These are phyloP conservation scores for Sipha maydis DNA, from an alignment of 2,888 invertebrate genomes.

Conservation along the genomic window DNA sequence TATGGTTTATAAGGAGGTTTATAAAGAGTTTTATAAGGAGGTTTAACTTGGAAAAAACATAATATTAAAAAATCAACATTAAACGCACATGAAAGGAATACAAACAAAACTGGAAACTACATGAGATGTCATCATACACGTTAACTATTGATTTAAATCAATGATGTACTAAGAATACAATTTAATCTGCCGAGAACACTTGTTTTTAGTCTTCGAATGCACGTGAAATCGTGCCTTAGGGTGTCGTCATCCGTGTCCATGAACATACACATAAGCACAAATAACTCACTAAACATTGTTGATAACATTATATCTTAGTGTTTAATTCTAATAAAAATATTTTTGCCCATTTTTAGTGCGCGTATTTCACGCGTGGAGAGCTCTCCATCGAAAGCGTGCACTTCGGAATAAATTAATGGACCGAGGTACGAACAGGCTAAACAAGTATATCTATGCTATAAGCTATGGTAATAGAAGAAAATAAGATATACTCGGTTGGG, in stretches of 20 bases:
- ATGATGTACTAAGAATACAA: too few relatives aligned
- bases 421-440: constrained; percentile 62
- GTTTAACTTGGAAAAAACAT: too few relatives aligned
- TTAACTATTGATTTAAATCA: too few relatives aligned
- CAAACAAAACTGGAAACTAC: too few relatives aligned
- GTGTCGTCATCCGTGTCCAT: neutral
- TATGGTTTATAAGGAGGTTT: too few relatives aligned
- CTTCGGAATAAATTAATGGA: constrained; percentile 23
- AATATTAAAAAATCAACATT: too few relatives aligned
- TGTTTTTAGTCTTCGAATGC: neutral
- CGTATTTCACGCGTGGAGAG: neutral
- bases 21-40: too few relatives aligned
- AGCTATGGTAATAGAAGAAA: neutral
- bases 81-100: too few relatives aligned
- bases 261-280: too few relatives aligned
- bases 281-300: too few relatives aligned
- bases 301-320: neutral
- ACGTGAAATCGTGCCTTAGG: neutral
- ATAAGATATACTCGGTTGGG: constrained; percentile 61
- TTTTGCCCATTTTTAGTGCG: neutral
- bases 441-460: neutral
- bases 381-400: neutral
- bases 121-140: too few relatives aligned
- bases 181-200: too few relatives aligned
- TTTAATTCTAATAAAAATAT: neutral